Evolutionary conservation across 1,140 invertebrate genomes (phyloP).

Genomic region (Babylonia areolata): DNA sequence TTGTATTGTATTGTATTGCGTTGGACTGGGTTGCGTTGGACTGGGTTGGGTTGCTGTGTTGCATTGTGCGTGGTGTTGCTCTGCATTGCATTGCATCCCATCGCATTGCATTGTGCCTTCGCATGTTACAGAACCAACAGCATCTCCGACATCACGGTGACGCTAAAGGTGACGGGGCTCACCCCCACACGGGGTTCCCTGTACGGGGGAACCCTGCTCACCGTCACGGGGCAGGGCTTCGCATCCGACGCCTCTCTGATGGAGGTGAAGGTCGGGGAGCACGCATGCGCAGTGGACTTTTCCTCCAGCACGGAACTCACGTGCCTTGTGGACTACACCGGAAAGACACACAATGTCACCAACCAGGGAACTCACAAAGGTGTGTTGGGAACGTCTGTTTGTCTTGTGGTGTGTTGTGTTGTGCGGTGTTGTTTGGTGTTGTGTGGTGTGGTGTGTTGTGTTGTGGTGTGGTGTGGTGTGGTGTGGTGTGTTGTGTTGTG

Average conservation of each 20-base stretch:
- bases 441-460: too few species aligned
- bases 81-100: too few species aligned
- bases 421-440: too few species aligned
- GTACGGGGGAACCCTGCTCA: constrained; percentile 69
- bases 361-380: constrained; percentile 60
- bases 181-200: constrained; percentile 61
- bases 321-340: constrained; percentile 60
- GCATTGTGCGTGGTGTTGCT: too few species aligned
- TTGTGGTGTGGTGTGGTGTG: too few species aligned
- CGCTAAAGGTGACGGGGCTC: constrained; percentile 57
- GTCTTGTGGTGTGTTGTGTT: too few species aligned
- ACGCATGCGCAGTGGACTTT: constrained; percentile 55
- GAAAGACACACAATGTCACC: constrained; percentile 53
- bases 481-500: too few species aligned
- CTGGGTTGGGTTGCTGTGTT: too few species aligned
- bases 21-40: too few species aligned
- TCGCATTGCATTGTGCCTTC: too few species aligned
- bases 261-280: constrained; percentile 59
- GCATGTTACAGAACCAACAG: constrained; percentile 49
- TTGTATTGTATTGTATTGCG: too few species aligned
- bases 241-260: constrained; percentile 42
- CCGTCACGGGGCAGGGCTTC: constrained; percentile 64
- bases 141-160: constrained; percentile 47
- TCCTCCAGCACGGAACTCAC: constrained; percentile 51
- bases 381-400: too few species aligned